Evolutionary conservation across 2,888 invertebrate species (phyloP).

Genomic region (Diabrotica balteata): DNA sequence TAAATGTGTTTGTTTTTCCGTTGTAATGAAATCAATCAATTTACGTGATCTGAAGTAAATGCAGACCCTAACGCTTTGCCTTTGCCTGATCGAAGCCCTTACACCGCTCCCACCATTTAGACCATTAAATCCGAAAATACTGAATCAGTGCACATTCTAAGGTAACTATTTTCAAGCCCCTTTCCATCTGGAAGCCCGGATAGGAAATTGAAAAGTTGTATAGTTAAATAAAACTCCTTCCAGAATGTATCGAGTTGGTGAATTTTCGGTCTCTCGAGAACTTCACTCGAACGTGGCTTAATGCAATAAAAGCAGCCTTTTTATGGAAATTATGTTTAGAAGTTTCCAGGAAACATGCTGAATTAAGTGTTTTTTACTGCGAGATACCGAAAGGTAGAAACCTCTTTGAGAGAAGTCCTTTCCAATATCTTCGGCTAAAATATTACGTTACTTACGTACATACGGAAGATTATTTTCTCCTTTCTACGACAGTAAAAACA

Average conservation of each 20-base stretch:
- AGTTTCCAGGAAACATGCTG: slow-evolving; percentile 42
- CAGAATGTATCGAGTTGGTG: slow-evolving; percentile 41
- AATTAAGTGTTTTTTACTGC: slow-evolving; percentile 28
- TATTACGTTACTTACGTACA: not conserved
- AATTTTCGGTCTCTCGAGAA: slow-evolving; percentile 45
- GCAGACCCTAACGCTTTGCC: too few species aligned
- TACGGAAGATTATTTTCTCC: not conserved
- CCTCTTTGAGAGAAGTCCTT: slow-evolving; percentile 2
- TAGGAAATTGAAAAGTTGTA: slow-evolving; percentile 58
- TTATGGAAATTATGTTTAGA: slow-evolving; percentile 52
- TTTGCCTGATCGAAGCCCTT: too few species aligned
- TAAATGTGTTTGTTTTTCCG: too few species aligned
- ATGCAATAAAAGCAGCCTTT: slow-evolving; percentile 53
- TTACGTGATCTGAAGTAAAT: too few species aligned
- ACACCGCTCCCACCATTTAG: not conserved
- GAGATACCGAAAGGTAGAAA: slow-evolving; percentile 10
- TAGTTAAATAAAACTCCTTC: slow-evolving; percentile 54
- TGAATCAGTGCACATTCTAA: slow-evolving; percentile 10
- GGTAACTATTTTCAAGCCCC: slow-evolving; percentile 15
- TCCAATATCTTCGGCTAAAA: not conserved
- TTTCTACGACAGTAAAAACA: not conserved
- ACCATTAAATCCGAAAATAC: slow-evolving; percentile 13
- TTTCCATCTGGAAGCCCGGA: slow-evolving; percentile 39
- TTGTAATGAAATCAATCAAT: too few species aligned
- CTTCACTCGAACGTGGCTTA: slow-evolving; percentile 46